Evolutionary conservation across 1,140 invertebrate species (phyloP), one percentile per base, ranked within the genome.

Genomic region (Brevipalpus yothersi): DNA sequence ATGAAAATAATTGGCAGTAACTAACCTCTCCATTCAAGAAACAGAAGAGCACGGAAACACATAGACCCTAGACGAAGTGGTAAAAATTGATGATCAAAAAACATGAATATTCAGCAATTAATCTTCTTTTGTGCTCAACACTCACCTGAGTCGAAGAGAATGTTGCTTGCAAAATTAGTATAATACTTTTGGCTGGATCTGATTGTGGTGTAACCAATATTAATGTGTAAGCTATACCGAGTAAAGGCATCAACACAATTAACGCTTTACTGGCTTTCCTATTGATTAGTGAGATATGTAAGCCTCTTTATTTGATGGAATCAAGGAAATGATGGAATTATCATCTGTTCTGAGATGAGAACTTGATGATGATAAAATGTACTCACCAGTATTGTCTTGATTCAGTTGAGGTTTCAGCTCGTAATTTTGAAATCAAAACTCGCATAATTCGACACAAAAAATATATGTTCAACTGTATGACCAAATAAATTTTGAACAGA

Each of bases 381-480:
- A 51, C 49, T 51, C 71, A 85, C 84, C 81, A 77, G 11, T 82
- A 79, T 69, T 92, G 86, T 63, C 86, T 81, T 0, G 84, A 87
- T 70, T 91, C 86, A 23, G 81, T 73, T 0, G 79, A 86, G 65
- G 85, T 87, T 9, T 85, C 82, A 3, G 85, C 87, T 55, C 85
- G 77, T n/a, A 91, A 74, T 68, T 93, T 93, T 10, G 87, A 92
- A 65, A 93, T 89, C 53, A 93, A 74, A 21, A 92, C 86, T 84
- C 86, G 88, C 82, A 94, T 90, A 65, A 94, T 91, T 71, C 82
- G 81, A 65, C 81, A 75, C 40, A 93, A 79, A 71, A 93, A 92
- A 58, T 89, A 74, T 1, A 88, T 76, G 69, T 94, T 94, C 41
- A 86, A 72, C 56, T 81, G 76, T 4, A 87, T 77, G 53, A 66